Evolutionary conservation across 2,888 invertebrate genomes (phyloP).

Genomic region (Encarsia formosa): DNA sequence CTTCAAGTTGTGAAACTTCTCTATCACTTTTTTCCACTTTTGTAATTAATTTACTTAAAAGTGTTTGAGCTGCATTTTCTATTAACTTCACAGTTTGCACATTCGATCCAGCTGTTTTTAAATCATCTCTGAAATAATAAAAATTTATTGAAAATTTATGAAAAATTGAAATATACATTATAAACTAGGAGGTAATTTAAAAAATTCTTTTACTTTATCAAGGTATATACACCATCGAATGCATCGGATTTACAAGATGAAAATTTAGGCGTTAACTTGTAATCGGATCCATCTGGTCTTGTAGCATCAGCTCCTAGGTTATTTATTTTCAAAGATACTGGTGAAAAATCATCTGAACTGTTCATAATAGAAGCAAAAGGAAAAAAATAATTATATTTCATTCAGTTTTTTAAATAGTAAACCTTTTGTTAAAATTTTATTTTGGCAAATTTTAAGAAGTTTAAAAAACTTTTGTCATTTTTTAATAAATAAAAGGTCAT

Average conservation of each 20-base stretch:
- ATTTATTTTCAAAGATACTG: slow-evolving; percentile 44
- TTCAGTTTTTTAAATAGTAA: too few relatives aligned
- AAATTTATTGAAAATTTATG: not conserved
- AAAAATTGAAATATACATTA: not conserved
- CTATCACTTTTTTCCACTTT: slow-evolving; percentile 13
- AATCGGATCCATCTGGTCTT: slow-evolving; percentile 44
- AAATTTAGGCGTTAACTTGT: slow-evolving; percentile 43
- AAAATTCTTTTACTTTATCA: slow-evolving; percentile 11
- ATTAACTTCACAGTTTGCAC: slow-evolving; percentile 16
- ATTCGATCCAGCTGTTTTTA: not conserved
- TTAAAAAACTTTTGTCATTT: too few relatives aligned
- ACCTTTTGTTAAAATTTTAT: too few relatives aligned
- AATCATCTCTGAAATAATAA: slow-evolving; percentile 12
- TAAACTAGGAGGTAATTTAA: not conserved
- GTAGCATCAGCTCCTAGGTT: slow-evolving; percentile 46
- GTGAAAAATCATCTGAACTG: too few relatives aligned
- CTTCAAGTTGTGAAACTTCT: slow-evolving; percentile 9
- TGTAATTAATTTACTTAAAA: slow-evolving; percentile 10
- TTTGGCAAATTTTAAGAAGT: too few relatives aligned
- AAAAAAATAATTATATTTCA: slow-evolving; percentile 4
- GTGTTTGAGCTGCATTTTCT: slow-evolving; percentile 19
- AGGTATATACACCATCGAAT: slow-evolving; percentile 35
- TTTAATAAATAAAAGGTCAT: not conserved
- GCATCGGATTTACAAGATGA: slow-evolving; percentile 35
- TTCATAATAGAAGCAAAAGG: too few relatives aligned